Evolutionary conservation across 2,797 vertebrate genomes (phyloP), one percentile per base, ranked within the genome.

Genomic region (Apogon talboti): DNA sequence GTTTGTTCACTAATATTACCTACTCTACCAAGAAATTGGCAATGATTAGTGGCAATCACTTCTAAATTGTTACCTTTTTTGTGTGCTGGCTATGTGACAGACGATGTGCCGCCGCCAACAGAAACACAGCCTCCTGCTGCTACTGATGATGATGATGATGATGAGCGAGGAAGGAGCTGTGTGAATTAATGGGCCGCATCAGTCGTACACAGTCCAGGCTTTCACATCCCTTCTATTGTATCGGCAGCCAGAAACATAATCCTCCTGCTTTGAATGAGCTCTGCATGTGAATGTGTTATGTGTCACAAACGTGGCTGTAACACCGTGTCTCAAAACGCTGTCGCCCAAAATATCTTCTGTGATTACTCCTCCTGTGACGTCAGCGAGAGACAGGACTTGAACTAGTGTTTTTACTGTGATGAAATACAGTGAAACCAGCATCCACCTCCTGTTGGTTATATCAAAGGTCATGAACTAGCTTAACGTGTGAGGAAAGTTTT

Each of bases 271-370:
- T 16, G 67, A 77, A 73, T 19, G 54, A 56, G 44, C 13, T 2
- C 33, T 1, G 46, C 28, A 38, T 38, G 56, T 51, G 16, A 74
- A 73, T 38, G 56, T 46, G 40, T 21, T 47, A 58, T 79, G 73
- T 45, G 44, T 59, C 51, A 58, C 35, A 21, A 55, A 71, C 14
- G 19, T 48, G 16, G 53, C 40, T 11, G 47, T 52, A 51, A 49
- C 59, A 21, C 57, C 35, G 45, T 7, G 28, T 46, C 11, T 69
- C 56, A 28, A 28, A 28, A 28, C 6, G 24, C 24, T 28, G 24
- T 28, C 24, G 6, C 24, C 24, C 24, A 28, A 28, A 28, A 28
- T 28, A 28, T 28, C 24, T 28, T 28, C 24, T 28, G 24, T 6
- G 4, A 28, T 28, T 28, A 28, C 24, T 6, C 21, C 21, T 24